Conservation (phyloP, 2,888 invertebrate genomes). For the Drosophila monieri region DNA sequence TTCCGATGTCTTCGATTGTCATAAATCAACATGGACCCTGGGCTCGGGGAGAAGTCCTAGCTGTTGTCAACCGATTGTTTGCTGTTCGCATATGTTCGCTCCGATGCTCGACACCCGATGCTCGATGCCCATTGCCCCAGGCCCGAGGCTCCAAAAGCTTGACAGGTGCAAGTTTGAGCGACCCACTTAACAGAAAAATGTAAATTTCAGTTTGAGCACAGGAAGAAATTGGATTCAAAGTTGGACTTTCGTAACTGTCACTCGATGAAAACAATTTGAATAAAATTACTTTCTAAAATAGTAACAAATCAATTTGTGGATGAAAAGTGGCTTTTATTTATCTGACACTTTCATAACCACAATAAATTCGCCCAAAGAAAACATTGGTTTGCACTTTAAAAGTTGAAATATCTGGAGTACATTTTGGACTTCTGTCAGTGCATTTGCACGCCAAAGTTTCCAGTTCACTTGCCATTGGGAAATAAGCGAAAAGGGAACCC, state of each 20-base stretch:
- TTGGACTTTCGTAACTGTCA: background rate
- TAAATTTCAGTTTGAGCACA: slow-evolving; percentile 32
- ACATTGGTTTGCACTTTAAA: background rate
- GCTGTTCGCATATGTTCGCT: slow-evolving; percentile 36
- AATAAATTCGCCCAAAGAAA: background rate
- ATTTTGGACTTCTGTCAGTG: background rate
- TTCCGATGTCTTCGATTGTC: slow-evolving; percentile 67
- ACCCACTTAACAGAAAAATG: slow-evolving; percentile 47
- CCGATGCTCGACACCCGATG: slow-evolving; percentile 9
- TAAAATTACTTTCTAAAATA: background rate
- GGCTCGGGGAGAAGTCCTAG: background rate
- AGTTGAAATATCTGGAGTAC: background rate
- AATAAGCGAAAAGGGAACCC: slow-evolving; percentile 26
- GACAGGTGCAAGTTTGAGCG: slow-evolving; percentile 41
- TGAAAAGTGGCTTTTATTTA: background rate
- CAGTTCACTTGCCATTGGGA: slow-evolving; percentile 28
- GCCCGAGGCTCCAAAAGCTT: background rate
- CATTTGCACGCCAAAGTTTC: slow-evolving; percentile 26
- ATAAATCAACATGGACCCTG: slow-evolving; percentile 70
- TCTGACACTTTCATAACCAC: background rate
- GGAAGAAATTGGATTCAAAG: slow-evolving; percentile 1
- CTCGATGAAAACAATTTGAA: background rate
- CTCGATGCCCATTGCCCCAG: background rate
- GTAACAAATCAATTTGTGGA: background rate
- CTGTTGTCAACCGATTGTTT: slow-evolving; percentile 32